Evolutionary conservation across 2,113 vertebrate species (phyloP).

Genomic region (Dasypus novemcinctus): DNA sequence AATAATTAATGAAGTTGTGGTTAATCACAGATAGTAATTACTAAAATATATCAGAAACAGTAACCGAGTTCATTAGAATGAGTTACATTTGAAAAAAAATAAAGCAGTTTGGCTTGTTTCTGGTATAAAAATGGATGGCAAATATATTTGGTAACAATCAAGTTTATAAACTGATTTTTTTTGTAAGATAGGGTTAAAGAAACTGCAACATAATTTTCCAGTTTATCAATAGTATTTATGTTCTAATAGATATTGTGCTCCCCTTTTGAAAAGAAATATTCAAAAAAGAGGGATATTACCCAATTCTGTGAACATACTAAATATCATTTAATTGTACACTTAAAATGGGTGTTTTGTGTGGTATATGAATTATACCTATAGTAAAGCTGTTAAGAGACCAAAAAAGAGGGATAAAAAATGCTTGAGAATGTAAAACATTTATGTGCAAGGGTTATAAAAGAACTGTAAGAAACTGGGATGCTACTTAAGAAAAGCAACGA

Average conservation of each 20-base stretch:
- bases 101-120: background rate
- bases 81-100: background rate
- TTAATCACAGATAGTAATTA: slow-evolving; percentile 24
- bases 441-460: background rate
- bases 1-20: background rate
- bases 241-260: background rate
- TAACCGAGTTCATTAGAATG: background rate
- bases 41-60: background rate
- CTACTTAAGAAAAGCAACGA: background rate
- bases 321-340: no score
- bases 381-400: background rate
- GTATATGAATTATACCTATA: no score
- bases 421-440: background rate
- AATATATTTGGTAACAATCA: background rate
- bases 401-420: background rate
- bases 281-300: background rate
- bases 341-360: no score
- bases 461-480: background rate
- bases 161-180: background rate
- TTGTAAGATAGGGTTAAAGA: background rate
- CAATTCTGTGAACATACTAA: no score
- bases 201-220: background rate
- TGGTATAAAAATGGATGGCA: background rate
- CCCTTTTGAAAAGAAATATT: slow-evolving; percentile 22
- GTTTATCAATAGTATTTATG: background rate